Evolutionary conservation across 2,797 vertebrate genomes (phyloP), one percentile per base, ranked within the genome.

Genomic region (Eulemur mongoz): DNA sequence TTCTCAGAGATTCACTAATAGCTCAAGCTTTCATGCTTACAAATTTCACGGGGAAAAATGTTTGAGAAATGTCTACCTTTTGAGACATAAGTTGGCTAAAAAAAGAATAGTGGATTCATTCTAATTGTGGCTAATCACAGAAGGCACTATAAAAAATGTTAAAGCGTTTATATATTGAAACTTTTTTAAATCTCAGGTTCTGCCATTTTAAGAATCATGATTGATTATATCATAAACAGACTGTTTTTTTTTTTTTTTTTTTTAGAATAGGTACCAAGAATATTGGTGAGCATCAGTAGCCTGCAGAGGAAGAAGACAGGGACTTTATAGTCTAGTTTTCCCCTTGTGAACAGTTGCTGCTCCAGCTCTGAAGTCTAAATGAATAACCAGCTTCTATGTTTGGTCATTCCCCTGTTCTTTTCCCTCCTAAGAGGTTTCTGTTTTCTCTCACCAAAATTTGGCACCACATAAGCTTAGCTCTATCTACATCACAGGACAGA

Each of bases 1-100:
- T 82, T 82, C 96, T 91, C 76, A 88, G 91, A 88, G 63, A 92
- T 35, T 93, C 70, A 93, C 48, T 48, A 35, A 35, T 30, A 95
- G 52, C 63, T 75, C 48, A 86, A 43, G 38, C 69, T 93, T 93
- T 95, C 63, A 48, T 78, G 90, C 25, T 96, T 97, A 48, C 57
- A 93, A 95, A 88, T 84, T 59, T 96, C n/a, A 25, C 9, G 27
- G 43, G 84, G 7, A n/a, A 63, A 91, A 72, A 69, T 54, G 67
- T 86, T 91, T 93, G n/a, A 80, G 35, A 85, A 89, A 78, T 43
- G 52, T 94, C 79, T 95, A 50, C 48, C 40, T 90, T 94, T 70
- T 82, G 48, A 93, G 48, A 85, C 45, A 12, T 13, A 87, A 54
- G 22, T 52, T 70, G 43, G 32, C 20, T 82, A 43, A n/a, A 75